Conservation (phyloP, 2,113 vertebrate species). For the Oreamnos americanus region DNA sequence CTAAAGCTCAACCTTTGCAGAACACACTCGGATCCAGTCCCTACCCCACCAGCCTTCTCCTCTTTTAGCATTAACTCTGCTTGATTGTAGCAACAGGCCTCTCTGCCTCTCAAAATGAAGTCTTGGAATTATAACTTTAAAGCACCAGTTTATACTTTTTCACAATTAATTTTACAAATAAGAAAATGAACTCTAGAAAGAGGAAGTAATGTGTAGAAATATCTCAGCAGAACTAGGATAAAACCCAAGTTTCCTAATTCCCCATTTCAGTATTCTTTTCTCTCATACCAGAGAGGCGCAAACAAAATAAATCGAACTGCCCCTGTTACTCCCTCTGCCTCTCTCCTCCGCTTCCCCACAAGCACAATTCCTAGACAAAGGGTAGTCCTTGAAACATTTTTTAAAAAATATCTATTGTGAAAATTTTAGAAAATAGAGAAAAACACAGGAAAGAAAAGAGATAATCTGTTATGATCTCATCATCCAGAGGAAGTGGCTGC, state of each 20-base stretch:
- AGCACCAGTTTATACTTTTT: background rate
- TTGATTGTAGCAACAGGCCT: background rate
- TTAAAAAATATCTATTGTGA: background rate
- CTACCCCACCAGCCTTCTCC: background rate
- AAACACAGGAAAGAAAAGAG: background rate
- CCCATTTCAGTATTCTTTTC: background rate
- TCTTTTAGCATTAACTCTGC: background rate
- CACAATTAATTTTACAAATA: background rate
- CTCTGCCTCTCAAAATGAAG: background rate
- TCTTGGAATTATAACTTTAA: conserved; percentile 7
- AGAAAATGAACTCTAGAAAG: conserved; percentile 17
- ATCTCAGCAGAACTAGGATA: background rate
- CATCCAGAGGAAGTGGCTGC: background rate
- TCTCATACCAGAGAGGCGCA: background rate
- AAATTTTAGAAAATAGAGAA: conserved; percentile 9
- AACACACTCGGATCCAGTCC: background rate
- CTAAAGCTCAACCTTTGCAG: background rate
- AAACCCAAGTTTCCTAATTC: conserved; percentile 13
- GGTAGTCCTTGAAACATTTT: background rate
- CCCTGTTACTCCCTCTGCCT: background rate
- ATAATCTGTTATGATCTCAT: background rate
- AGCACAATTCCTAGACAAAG: background rate
- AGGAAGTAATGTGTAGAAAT: background rate
- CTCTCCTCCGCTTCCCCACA: background rate
- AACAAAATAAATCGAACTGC: background rate